These are phyloP conservation scores for Loripinus fragilis DNA, from an alignment of 2,888 invertebrate genomes.

Conservation along the genomic window DNA sequence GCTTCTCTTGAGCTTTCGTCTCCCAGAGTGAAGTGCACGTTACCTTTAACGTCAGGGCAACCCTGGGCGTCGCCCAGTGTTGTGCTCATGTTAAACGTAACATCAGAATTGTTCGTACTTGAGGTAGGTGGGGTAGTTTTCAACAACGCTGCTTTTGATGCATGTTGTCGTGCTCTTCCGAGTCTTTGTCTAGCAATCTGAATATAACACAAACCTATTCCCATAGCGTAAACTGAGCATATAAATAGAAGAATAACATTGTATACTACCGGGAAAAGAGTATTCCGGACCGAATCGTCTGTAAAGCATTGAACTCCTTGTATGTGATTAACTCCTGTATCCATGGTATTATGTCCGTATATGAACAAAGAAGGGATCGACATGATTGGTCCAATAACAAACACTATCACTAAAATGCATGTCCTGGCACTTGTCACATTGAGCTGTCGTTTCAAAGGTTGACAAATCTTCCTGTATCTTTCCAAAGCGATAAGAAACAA, in stretches of 20 bases:
- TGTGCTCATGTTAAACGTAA: neutral
- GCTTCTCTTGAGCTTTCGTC: neutral
- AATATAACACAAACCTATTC: slow-evolving; percentile 21
- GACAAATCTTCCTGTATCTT: slow-evolving; percentile 33
- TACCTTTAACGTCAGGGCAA: no score
- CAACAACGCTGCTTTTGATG: neutral
- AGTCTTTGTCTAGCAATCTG: slow-evolving; percentile 17
- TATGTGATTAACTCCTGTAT: slow-evolving; percentile 18
- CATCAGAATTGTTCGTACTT: slow-evolving; percentile 3
- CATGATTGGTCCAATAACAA: neutral
- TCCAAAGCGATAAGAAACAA: slow-evolving; percentile 27
- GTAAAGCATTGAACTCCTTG: slow-evolving; percentile 30
- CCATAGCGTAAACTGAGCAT: neutral
- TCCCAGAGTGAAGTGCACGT: neutral
- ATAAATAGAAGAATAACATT: slow-evolving; percentile 6
- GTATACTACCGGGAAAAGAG: slow-evolving; percentile 23
- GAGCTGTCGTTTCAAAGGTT: slow-evolving; percentile 22
- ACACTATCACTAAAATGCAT: neutral
- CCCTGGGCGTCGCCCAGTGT: neutral
- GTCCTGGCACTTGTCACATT: slow-evolving; percentile 10
- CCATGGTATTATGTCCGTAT: slow-evolving; percentile 23
- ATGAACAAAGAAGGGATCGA: slow-evolving; percentile 19
- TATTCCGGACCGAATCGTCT: slow-evolving; percentile 21
- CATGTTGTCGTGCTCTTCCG: neutral
- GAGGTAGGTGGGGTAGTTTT: neutral